Base-by-base conservation (phyloP, 2,888 invertebrate species). In the Eupithecia inturbata region DNA sequence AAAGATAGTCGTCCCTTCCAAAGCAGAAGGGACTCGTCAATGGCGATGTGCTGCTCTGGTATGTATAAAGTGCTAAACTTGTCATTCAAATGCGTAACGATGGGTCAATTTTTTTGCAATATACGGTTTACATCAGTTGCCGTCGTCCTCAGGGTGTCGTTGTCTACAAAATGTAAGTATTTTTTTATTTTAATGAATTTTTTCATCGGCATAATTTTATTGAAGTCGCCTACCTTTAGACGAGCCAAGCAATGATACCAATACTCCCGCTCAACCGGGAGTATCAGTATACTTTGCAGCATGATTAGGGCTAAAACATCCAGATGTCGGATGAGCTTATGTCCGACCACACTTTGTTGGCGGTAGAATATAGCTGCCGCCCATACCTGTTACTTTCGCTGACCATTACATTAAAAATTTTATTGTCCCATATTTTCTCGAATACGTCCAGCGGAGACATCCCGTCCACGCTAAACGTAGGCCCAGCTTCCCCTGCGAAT, bases 241-340 rank as follows among this genome's bases (percentile, higher is more conserved):
- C 0, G 0, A 0, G 60, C 26, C 26, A 60, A 0, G 60, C 60
- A 26, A 12, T 26, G 60, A 28, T 53, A 28, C 68, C 53, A 49
- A 31, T 68, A 68, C 53, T 68, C 68, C 36, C 36, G 53, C 28
- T 68, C 68, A 16, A 57, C 68, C 16, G 68, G 57, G n/a, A 68
- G 57, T 57, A 57, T 53, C 9, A 57, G 33, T 36, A 68, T 26
- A 57, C 68, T 57, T 36, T 68, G 68, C 53, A 68, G 53, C 68
- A 68, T 68, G 14, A 68, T 16, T 7, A 68, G 36, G 26, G 57
- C 33, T 26, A 68, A 14, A 68, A 68, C 0, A 9, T 39, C 68
- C 57, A 68, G 5, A 68, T 9, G 7, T 68, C 68, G 26, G 2
- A 14, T 0, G 0, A 1, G 1, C 22, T 1, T 0, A 57, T 57